Evolutionary conservation across 2,888 invertebrate genomes (phyloP).

Genomic region (Molorchus minor): DNA sequence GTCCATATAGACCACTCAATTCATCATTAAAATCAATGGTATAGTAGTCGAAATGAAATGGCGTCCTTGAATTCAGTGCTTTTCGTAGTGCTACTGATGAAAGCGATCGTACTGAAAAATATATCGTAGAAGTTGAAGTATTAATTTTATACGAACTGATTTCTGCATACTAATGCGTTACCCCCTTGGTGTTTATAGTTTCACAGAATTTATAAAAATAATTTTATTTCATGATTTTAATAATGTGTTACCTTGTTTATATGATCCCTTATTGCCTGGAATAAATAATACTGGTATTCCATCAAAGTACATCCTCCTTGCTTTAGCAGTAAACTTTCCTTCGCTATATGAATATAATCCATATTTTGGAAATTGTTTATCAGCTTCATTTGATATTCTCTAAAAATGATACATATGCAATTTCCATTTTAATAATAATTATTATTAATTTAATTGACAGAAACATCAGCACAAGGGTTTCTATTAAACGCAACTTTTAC

Average conservation of each 20-base stretch:
- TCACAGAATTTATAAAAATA: too few species aligned
- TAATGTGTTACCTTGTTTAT: constrained; percentile 76
- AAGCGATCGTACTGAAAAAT: constrained; percentile 79
- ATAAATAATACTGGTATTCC: constrained; percentile 95
- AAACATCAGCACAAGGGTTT: neutral
- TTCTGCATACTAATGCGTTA: too few species aligned
- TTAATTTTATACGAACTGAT: too few species aligned
- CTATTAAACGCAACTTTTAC: neutral
- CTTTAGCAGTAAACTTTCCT: constrained; percentile 76
- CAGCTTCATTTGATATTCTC: constrained; percentile 73
- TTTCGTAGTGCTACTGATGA: constrained; percentile 92
- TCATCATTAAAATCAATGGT: constrained; percentile 92
- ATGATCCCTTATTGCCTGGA: constrained; percentile 95
- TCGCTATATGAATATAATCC: constrained; percentile 91
- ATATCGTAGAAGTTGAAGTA: too few species aligned
- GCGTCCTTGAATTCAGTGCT: constrained; percentile 72
- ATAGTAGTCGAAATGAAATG: constrained; percentile 91
- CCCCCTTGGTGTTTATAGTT: too few species aligned
- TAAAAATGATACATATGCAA: constrained; percentile 59
- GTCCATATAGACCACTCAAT: constrained; percentile 87
- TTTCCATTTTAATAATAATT: neutral
- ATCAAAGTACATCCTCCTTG: constrained; percentile 77
- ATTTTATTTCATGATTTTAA: neutral
- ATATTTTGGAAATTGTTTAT: constrained; percentile 79
- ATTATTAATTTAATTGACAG: too few species aligned